A percentile compares a stretch with the other conserved stretches of the same genome.
Evolutionary conservation across 2,888 invertebrate genomes (phyloP).

Genomic region (Diabrotica balteata): DNA sequence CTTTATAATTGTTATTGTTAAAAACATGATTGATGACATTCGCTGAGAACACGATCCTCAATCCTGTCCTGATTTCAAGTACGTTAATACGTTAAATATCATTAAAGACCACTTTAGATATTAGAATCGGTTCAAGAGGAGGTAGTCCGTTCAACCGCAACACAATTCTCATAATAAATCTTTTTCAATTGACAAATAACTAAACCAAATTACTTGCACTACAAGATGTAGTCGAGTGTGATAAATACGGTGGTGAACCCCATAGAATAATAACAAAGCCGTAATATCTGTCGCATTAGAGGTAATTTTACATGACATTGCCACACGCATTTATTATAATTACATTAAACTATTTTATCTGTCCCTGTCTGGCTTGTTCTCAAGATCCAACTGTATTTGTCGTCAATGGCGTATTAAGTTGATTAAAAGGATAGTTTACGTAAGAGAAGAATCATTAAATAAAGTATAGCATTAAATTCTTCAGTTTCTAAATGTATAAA

Average conservation of each 20-base stretch:
- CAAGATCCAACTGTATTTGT: too few relatives aligned
- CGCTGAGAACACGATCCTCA: background rate
- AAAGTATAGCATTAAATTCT: too few relatives aligned
- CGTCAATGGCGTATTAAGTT: too few relatives aligned
- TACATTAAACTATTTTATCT: constrained; percentile 41
- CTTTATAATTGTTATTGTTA: too few relatives aligned
- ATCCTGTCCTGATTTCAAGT: constrained; percentile 12
- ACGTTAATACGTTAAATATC: constrained; percentile 30
- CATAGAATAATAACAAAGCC: constrained; percentile 49
- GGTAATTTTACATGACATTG: constrained; percentile 50
- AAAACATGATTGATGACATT: too few relatives aligned
- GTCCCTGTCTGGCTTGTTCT: constrained; percentile 17
- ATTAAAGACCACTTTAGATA: constrained; percentile 27
- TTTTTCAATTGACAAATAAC: constrained; percentile 49
- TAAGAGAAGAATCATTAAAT: too few relatives aligned
- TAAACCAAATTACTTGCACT: constrained; percentile 44
- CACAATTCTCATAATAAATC: constrained; percentile 52
- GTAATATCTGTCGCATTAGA: constrained; percentile 49
- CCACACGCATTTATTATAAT: constrained; percentile 50
- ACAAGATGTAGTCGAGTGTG: constrained; percentile 47
- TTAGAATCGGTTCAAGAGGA: constrained; percentile 39
- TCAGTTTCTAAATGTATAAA: too few relatives aligned
- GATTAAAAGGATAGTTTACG: too few relatives aligned
- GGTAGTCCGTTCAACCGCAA: constrained; percentile 36
- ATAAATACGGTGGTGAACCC: constrained; percentile 47